Evolutionary conservation across 1,140 invertebrate species (phyloP), one percentile per base, ranked within the genome.

Genomic region (Pomacea maculata): DNA sequence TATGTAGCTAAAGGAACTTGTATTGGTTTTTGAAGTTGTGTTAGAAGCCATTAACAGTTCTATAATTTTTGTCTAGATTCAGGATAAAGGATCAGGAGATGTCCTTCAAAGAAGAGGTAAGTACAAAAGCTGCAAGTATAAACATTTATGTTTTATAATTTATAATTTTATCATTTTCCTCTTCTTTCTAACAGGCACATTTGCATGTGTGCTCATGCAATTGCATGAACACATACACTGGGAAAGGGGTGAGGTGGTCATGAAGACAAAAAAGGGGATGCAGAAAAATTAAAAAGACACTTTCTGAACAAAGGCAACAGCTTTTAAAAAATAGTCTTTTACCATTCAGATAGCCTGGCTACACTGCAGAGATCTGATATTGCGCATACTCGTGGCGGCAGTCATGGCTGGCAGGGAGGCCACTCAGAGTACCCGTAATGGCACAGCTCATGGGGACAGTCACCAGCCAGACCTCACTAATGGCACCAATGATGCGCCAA

Each of bases 321-420:
- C 11, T 45, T 65, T 75, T 45, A 14, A 19, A 70, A 15, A 19
- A 74, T 4, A 11, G n/a, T 21, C 3, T 63, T 77, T 77, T 63
- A 61, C 73, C 79, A n/a, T 29, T 55, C 76, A 90, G 89, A 86
- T 89, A 84, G 85, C 83, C 1, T 91, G 90, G 90, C 75, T 91
- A 34, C 84, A 87, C 71, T 71, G 89, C 25, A 82, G 90, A 14
- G 88, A 89, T 75, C 79, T 88, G 17, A 83, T 83, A 57, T 74
- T 91, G 29, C 81, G 89, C 63, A 85, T 88, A 34, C 67, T 91
- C 45, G 85, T 87, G n/a, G 87, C 88, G 52, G 80, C 86, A 21
- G 85, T 90, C 61, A 85, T 83, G 76, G 52, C 90, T 8, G 87
- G 87, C 29, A 85, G 85, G 71, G 79, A 86, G 19, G 73, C 67